phyloP scores from a whole-genome alignment of 2,888 invertebrate species.

The Epinotia nisella region DNA sequence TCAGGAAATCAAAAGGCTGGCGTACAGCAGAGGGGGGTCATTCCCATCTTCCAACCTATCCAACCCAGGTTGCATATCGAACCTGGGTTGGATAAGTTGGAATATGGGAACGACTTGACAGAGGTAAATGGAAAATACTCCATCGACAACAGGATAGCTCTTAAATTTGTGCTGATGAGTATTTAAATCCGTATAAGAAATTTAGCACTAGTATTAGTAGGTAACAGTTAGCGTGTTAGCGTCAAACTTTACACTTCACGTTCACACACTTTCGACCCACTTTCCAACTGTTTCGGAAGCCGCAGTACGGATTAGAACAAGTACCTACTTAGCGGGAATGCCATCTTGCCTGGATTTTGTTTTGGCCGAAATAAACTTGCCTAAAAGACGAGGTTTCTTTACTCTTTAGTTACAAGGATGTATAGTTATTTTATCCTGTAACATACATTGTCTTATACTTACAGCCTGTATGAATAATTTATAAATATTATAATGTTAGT shows the following conservation, averaged over 20 bases:
- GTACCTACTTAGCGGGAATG: slow-evolving; percentile 32
- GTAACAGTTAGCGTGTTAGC: slow-evolving; percentile 37
- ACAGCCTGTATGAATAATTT: too few species aligned
- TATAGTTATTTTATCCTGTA: neutral
- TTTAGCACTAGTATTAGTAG: slow-evolving; percentile 40
- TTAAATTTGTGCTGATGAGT: too few species aligned
- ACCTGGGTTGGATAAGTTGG: too few species aligned
- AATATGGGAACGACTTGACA: too few species aligned
- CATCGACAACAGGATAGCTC: too few species aligned
- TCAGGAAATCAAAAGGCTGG: too few species aligned
- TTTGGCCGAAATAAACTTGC: slow-evolving; percentile 60
- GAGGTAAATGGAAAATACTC: too few species aligned
- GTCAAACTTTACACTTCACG: slow-evolving; percentile 37
- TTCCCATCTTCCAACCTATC: too few species aligned
- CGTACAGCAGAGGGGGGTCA: too few species aligned
- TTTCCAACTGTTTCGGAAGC: slow-evolving; percentile 31
- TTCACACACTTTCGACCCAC: slow-evolving; percentile 42
- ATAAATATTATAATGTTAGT: too few species aligned
- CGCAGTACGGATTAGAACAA: slow-evolving; percentile 28
- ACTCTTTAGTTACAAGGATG: neutral
- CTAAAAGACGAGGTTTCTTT: slow-evolving; percentile 2
- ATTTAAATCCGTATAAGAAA: slow-evolving; percentile 24
- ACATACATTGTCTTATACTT: too few species aligned
- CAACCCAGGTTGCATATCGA: too few species aligned
- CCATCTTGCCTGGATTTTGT: slow-evolving; percentile 64